These are phyloP conservation scores for Pogona vitticeps DNA, from an alignment of 2,113 vertebrate species.

Conservation along the genomic window DNA sequence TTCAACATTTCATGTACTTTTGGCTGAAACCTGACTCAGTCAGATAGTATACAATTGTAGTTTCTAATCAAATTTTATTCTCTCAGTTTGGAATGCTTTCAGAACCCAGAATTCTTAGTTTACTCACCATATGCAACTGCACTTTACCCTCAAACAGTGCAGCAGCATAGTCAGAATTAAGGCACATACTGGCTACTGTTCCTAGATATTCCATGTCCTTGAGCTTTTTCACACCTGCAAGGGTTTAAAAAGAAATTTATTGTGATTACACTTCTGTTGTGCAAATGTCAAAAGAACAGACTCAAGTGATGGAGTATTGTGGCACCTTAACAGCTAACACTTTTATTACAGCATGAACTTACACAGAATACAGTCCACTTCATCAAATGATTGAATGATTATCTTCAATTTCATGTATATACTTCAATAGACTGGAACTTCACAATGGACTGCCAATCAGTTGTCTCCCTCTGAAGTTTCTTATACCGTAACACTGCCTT, in stretches of 20 bases:
- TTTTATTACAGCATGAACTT: background rate
- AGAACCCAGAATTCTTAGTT: slow-evolving; percentile 2
- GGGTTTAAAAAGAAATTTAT: slow-evolving; percentile 35
- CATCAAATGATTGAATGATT: background rate
- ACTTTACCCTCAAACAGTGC: slow-evolving; percentile 96
- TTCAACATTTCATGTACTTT: background rate
- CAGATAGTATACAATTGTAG: fast-evolving
- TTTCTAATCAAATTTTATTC: slow-evolving; percentile 13
- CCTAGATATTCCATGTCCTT: slow-evolving; percentile 95
- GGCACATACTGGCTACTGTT: slow-evolving; percentile 88
- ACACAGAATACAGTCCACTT: background rate
- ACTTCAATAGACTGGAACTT: background rate
- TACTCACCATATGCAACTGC: slow-evolving; percentile 93
- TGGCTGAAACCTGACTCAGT: background rate
- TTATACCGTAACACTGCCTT: too few relatives aligned
- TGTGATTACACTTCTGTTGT: background rate
- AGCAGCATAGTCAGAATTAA: slow-evolving; percentile 94
- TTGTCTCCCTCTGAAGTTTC: background rate
- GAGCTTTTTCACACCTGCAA: slow-evolving; percentile 84
- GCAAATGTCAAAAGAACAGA: background rate
- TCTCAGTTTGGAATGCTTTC: background rate
- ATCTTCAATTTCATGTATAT: background rate
- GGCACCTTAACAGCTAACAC: background rate
- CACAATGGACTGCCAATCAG: background rate
- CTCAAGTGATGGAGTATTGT: background rate